Percentiles rank a stretch among this genome's conserved stretches.
phyloP scores from a whole-genome alignment of 2,797 vertebrate genomes.

The Microcaecilia unicolor region DNA sequence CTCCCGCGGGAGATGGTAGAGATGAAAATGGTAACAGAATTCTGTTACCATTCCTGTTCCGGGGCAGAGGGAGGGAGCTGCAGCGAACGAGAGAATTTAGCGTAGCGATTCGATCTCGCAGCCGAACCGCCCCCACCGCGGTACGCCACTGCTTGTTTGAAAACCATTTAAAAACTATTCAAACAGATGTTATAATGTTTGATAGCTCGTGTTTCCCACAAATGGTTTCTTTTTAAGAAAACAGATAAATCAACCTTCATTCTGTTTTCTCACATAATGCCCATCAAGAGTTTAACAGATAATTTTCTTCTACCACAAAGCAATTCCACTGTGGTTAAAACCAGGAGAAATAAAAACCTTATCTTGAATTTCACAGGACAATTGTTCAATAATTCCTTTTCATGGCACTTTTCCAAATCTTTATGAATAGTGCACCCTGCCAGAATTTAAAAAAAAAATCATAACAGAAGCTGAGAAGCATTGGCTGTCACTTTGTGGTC shows the following conservation, averaged over 20 bases:
- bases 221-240: slow-evolving; percentile 22
- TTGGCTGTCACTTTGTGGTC: slow-evolving; percentile 42
- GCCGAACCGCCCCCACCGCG: too few relatives aligned
- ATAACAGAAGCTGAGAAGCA: slow-evolving; percentile 42
- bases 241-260: slow-evolving; percentile 50
- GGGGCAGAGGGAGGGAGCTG: too few relatives aligned
- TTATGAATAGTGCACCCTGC: slow-evolving; percentile 57
- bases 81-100: too few relatives aligned
- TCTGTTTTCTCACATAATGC: slow-evolving; percentile 58
- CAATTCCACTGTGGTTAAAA: slow-evolving; percentile 77
- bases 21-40: too few relatives aligned
- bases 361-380: slow-evolving; percentile 82
- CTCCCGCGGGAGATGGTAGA: too few relatives aligned
- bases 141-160: too few relatives aligned
- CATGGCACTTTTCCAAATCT: slow-evolving; percentile 71
- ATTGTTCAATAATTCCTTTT: slow-evolving; percentile 93
- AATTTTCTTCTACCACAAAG: slow-evolving; percentile 68
- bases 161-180: too few relatives aligned
- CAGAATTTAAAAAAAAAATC: slow-evolving; percentile 46
- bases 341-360: slow-evolving; percentile 87
- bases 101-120: too few relatives aligned
- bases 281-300: slow-evolving; percentile 67
- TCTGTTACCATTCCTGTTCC: too few relatives aligned
- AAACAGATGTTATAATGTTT: too few relatives aligned
- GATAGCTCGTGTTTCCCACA: too few relatives aligned